Conservation (phyloP, 1,140 invertebrate genomes). For the Pinna nobilis region DNA sequence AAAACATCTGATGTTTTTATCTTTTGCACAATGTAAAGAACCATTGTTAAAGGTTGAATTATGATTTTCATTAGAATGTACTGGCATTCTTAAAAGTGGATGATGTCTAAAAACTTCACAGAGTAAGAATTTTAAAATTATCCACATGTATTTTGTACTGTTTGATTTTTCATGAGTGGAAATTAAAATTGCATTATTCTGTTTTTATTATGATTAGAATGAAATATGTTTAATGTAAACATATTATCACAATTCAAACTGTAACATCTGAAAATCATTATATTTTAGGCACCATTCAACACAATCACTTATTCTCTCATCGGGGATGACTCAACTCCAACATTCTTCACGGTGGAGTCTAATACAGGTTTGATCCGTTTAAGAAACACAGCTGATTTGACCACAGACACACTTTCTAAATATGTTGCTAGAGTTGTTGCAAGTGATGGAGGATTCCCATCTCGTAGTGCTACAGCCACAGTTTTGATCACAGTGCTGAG, state of each 20-base stretch:
- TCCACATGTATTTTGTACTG: neutral
- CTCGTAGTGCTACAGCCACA: constrained; percentile 46
- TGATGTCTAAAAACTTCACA: too few relatives aligned
- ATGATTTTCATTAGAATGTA: too few relatives aligned
- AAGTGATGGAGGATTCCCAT: constrained; percentile 58
- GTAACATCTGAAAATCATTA: too few relatives aligned
- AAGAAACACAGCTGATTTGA: constrained; percentile 6
- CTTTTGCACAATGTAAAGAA: too few relatives aligned
- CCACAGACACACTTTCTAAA: constrained; percentile 6
- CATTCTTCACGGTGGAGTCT: constrained; percentile 39
- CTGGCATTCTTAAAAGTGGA: too few relatives aligned
- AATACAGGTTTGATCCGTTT: constrained; percentile 25
- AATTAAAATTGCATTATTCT: too few relatives aligned
- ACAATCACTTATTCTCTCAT: constrained; percentile 52
- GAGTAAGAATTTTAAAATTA: neutral
- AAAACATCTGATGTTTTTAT: too few relatives aligned
- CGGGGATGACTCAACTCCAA: constrained; percentile 48
- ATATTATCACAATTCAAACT: too few relatives aligned
- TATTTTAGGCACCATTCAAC: constrained; percentile 47
- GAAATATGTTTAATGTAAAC: too few relatives aligned
- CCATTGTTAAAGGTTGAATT: too few relatives aligned
- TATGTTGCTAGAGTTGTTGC: constrained; percentile 44
- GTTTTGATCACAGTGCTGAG: constrained; percentile 60
- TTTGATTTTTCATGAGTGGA: neutral
- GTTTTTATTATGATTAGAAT: too few relatives aligned